Evolutionary conservation across 2,113 vertebrate species (phyloP).

Genomic region (Bubalus kerabau): DNA sequence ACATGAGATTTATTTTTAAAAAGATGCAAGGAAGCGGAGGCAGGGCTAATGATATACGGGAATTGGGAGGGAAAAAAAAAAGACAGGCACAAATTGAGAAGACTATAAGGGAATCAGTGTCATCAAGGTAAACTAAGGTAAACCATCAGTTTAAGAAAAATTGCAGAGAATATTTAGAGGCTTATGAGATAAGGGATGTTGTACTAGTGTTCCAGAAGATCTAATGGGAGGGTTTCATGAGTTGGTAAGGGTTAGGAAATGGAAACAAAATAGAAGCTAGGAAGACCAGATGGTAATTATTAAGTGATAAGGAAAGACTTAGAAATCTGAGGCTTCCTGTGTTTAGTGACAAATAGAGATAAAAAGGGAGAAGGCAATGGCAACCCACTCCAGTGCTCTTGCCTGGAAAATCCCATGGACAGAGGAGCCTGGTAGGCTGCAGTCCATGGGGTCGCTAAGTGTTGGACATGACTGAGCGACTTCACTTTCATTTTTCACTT

Average conservation of each 20-base stretch:
- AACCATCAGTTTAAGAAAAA: neutral
- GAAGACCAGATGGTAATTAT: conserved; percentile 7
- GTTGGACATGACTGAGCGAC: too few species aligned
- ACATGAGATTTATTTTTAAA: neutral
- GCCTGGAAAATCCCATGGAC: too few species aligned
- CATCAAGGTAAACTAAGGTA: neutral
- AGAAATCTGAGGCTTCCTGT: neutral
- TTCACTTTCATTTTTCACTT: too few species aligned
- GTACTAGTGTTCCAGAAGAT: neutral
- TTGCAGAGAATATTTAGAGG: neutral
- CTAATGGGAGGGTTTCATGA: neutral
- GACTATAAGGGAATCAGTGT: neutral
- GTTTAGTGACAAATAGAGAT: neutral
- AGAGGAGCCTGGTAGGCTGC: too few species aligned
- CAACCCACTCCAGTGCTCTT: too few species aligned
- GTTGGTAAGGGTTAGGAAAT: neutral
- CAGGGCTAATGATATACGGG: neutral
- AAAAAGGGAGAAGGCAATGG: neutral
- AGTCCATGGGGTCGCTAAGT: too few species aligned
- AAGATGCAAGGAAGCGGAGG: neutral
- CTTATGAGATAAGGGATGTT: neutral
- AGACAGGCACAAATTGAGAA: neutral
- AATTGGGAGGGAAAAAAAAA: neutral
- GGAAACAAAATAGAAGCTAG: neutral
- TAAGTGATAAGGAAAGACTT: neutral